Percentiles rank a stretch among this genome's conserved stretches.
These are phyloP conservation scores for Metopolophium dirhodum DNA, from an alignment of 1,140 invertebrate species.

Conservation along the genomic window DNA sequence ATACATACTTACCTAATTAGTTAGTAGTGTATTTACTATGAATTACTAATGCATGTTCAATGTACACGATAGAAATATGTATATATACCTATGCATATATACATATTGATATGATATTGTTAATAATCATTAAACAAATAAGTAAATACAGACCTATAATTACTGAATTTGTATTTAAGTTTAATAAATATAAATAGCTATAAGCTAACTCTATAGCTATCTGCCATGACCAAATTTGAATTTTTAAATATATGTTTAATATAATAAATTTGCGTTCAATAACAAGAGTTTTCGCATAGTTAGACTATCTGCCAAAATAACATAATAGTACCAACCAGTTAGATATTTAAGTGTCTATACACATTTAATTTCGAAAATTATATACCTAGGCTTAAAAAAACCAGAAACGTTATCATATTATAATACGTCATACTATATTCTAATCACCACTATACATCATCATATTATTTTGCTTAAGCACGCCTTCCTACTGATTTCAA, in stretches of 20 bases:
- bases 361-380: not conserved
- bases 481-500: conserved; percentile 13
- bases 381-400: not conserved
- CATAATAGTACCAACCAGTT: not conserved
- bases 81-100: not conserved
- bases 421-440: not conserved
- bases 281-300: not conserved
- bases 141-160: not conserved
- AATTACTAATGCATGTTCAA: not conserved
- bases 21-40: not conserved
- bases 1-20: not conserved
- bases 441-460: not conserved
- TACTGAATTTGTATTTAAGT: not conserved
- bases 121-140: not conserved
- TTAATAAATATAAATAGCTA: no score
- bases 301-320: not conserved
- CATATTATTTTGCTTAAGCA: conserved; percentile 31
- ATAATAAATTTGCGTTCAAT: not conserved
- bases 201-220: no score
- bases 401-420: not conserved
- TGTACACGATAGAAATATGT: not conserved
- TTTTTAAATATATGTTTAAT: not conserved
- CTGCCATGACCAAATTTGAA: not conserved
- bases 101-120: not conserved
- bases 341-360: no score